Evolutionary conservation across 2,888 invertebrate species (phyloP), one percentile per base, ranked within the genome.

Genomic region (Chironomus riparius): DNA sequence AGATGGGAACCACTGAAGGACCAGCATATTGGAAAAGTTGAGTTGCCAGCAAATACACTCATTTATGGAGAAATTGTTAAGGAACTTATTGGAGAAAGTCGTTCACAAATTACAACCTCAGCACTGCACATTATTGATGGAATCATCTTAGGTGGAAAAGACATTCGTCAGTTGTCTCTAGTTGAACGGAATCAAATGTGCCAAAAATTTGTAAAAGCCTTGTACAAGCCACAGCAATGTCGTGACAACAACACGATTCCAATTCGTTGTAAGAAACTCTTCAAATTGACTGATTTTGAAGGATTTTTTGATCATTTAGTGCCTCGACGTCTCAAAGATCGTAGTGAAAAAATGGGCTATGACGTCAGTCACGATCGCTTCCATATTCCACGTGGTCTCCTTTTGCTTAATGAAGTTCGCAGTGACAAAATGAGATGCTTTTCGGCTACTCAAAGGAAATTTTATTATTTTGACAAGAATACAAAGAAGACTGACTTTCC

Each of bases 51-150:
- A 0, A 89, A 90, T 71, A 92, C 93, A 0, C 81, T 93, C 2
- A 82, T 94, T 47, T 92, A 89, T 80, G 93, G 89, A 0, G 93
- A 94, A 84, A 83, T 90, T 62, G 89, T 92, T 0, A 86, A 85
- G 76, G 93, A 93, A 82, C 84, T 87, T n/a, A 84, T 83, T 77
- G 90, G 89, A 48, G 88, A 89, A 81, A 85, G 85, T 3, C 85
- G 83, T 70, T 86, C 85, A 3, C 87, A 89, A 79, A 81, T 82
- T 22, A 2, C 56, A 21, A 10, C 69, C 2, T 18, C n/a, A 13
- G 86, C 88, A 0, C 81, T 97, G 38, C 97, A 91, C 79, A 88
- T 96, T 13, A 89, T 97, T 73, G 97, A 97, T 88, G 86, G 87
- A 80, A 84, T 88, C 76, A 85, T 88, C 78, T 85, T 95, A 28